phyloP scores from a whole-genome alignment of 1,140 invertebrate species.

The Drosophila watanabei region DNA sequence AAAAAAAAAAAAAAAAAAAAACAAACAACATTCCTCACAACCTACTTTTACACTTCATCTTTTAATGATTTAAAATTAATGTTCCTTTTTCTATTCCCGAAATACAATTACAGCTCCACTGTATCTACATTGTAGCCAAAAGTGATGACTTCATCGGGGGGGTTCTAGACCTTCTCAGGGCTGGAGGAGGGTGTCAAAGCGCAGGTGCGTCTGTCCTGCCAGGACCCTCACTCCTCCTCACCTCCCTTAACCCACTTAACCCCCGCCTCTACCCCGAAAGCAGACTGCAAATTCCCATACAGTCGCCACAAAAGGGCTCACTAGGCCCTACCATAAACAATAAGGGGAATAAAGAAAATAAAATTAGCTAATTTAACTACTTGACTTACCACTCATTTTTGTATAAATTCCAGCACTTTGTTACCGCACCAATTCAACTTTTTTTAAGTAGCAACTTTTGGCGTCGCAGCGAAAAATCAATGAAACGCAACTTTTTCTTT shows the following conservation, averaged over 20 bases:
- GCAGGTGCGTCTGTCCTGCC: conserved; percentile 45
- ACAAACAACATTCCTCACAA: too few relatives aligned
- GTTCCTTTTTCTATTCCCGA: background rate
- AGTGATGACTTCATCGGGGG: conserved; percentile 60
- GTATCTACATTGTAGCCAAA: conserved; percentile 23
- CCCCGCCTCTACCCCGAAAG: conserved; percentile 24
- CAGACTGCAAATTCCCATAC: conserved; percentile 48
- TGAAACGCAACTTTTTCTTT: conserved; percentile 18
- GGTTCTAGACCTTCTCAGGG: background rate
- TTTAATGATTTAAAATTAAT: too few relatives aligned
- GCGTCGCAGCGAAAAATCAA: conserved; percentile 33
- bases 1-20: too few relatives aligned
- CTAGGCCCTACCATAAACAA: background rate
- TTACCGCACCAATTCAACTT: conserved; percentile 12
- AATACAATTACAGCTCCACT: background rate
- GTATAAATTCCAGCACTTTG: conserved; percentile 6
- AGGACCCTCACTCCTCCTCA: too few relatives aligned
- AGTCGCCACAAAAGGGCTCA: conserved; percentile 9
- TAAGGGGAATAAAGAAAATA: background rate
- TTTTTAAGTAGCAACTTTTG: background rate
- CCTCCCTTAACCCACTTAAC: background rate
- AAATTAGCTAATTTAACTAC: background rate
- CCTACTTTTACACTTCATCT: background rate
- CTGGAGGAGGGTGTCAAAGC: conserved; percentile 16
- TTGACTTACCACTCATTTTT: conserved; percentile 32